Evolutionary conservation across 2,113 vertebrate genomes (phyloP), one percentile per base, ranked within the genome.

Genomic region (Pimephales promelas): DNA sequence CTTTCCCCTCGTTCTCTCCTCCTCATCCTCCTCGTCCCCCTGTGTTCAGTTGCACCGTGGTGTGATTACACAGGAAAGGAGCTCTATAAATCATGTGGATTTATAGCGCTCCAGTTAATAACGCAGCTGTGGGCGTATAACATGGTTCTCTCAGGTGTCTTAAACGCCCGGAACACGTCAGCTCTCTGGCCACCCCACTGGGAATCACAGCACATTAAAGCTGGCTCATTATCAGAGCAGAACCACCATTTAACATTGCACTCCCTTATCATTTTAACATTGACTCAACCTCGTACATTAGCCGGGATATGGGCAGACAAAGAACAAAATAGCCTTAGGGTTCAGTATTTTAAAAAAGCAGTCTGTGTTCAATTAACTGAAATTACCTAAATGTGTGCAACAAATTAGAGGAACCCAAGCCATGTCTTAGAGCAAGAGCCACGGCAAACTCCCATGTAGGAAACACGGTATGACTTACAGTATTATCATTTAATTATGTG

Each of bases 61-160:
- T 89, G 90, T 92, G 92, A 93, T 93, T 94, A 92, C 89, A 88
- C 89, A 89, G 90, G 88, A 87, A 90, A 91, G 89, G 88, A 87
- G 86, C 85, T 87, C 91, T 84, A 90, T 94, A 90, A 92, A 93
- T 94, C 92, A 93, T 79, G 84, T 86, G 89, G 90, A 92, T 93
- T 91, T 91, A 93, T 92, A 88, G 90, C 71, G 72, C 87, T 87
- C 88, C 87, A 76, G 89, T 89, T 92, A 94, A 93, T 94, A 93
- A 92, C 93, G 92, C 92, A 89, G 86, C 77, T 52, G 88, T 92
- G 90, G 90, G 89, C 91, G 84, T 89, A 88, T 84, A 89, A 90
- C 88, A 89, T 90, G 89, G 86, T 83, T 91, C 89, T 84, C 89
- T 89, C 54, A 49, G 59, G 86, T 92, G 89, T 85, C 91, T 93